Percentiles rank a stretch among this genome's conserved stretches.
Conservation (phyloP, 2,888 invertebrate genomes). For the Lycia hirtaria region DNA sequence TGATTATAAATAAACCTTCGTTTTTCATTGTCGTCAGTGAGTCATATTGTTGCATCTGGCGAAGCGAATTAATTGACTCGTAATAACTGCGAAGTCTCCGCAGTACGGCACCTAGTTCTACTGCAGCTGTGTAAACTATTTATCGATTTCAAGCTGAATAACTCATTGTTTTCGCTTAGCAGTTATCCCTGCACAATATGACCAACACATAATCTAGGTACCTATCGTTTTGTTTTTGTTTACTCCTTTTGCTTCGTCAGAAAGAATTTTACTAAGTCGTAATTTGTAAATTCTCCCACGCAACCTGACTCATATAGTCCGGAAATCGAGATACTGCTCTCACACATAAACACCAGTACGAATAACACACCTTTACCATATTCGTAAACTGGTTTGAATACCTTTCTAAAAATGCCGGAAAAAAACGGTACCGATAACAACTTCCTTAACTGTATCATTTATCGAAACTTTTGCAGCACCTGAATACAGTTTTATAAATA, state of each 20-base stretch:
- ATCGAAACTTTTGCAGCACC: constrained; percentile 20
- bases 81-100: constrained; percentile 52
- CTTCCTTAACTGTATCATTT: constrained; percentile 21
- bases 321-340: constrained; percentile 54
- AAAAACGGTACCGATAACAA: constrained; percentile 32
- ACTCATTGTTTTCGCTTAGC: constrained; percentile 62
- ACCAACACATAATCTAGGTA: constrained; percentile 30
- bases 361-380: constrained; percentile 39
- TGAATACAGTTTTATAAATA: constrained; percentile 6
- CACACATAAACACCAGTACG: constrained; percentile 37
- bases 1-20: constrained; percentile 12
- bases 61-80: constrained; percentile 65
- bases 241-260: constrained; percentile 37
- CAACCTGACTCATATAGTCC: constrained; percentile 49
- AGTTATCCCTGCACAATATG: constrained; percentile 41
- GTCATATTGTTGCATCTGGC: constrained; percentile 59
- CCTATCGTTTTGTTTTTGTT: too few relatives aligned
- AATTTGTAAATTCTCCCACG: constrained; percentile 59
- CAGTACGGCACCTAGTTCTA: constrained; percentile 33
- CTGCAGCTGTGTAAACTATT: constrained; percentile 73
- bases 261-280: constrained; percentile 51
- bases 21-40: constrained; percentile 27
- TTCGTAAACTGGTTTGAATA: constrained; percentile 31
- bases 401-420: constrained; percentile 36
- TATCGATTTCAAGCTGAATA: constrained; percentile 68